phyloP scores from a whole-genome alignment of 1,140 invertebrate genomes.

The Microplitis mediator region DNA sequence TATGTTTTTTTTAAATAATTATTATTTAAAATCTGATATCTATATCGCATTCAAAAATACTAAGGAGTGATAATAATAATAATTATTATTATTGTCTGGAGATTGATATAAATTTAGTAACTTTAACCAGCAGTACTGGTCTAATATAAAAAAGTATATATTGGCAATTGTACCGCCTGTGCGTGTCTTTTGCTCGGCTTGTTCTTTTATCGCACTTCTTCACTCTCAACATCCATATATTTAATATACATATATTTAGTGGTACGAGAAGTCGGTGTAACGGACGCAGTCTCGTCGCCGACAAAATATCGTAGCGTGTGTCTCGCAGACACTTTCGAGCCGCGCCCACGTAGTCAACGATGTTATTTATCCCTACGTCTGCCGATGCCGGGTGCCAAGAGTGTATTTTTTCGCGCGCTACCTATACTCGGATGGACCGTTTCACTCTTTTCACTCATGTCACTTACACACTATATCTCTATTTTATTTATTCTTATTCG shows the following conservation, averaged over 20 bases:
- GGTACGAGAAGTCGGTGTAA: neutral
- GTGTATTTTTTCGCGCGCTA: constrained; percentile 22
- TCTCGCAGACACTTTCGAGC: constrained; percentile 35
- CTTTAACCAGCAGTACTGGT: too few species aligned
- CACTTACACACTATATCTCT: too few species aligned
- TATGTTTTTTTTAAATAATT: neutral
- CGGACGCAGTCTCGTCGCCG: constrained; percentile 16
- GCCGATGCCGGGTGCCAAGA: constrained; percentile 32
- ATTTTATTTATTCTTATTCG: too few species aligned
- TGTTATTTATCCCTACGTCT: constrained; percentile 37
- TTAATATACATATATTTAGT: neutral
- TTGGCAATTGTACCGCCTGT: neutral
- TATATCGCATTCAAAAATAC: too few species aligned
- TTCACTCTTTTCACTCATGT: neutral
- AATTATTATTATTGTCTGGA: too few species aligned
- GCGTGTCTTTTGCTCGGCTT: neutral
- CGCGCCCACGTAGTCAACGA: constrained; percentile 36
- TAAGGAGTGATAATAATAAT: too few species aligned
- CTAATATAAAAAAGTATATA: neutral
- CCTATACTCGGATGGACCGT: neutral
- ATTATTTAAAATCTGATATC: too few species aligned
- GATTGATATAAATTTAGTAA: too few species aligned
- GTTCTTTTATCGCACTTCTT: neutral
- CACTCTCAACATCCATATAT: neutral
- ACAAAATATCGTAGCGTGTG: constrained; percentile 25